Percentiles rank a stretch among this genome's conserved stretches.
These are phyloP conservation scores for Bryconaethiops microstoma DNA, from an alignment of 2,797 vertebrate species.

Conservation along the genomic window DNA sequence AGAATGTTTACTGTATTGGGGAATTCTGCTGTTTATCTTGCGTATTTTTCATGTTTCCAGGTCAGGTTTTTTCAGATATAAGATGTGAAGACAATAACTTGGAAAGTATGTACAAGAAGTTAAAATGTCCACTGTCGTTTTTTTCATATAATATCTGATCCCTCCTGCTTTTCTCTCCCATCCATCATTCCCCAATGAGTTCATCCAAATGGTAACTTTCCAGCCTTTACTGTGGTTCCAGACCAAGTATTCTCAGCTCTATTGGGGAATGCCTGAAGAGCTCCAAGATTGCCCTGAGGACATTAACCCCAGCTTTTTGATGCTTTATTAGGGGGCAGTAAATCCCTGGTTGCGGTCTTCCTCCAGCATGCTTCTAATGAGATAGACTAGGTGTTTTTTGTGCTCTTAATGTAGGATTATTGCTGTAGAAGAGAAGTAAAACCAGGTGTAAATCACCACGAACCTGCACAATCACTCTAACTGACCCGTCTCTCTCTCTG, in stretches of 20 bases:
- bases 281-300: not conserved
- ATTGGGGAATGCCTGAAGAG: not conserved
- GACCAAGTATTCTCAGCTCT: not conserved
- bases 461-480: constrained; percentile 10
- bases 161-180: constrained; percentile 35
- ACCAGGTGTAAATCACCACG: constrained; percentile 34
- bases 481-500: constrained; percentile 53
- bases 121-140: too few species aligned
- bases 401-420: constrained; percentile 24
- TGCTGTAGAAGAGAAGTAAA: constrained; percentile 22
- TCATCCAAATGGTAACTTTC: not conserved
- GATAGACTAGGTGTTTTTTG: constrained; percentile 47
- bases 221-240: not conserved
- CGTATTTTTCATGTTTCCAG: too few species aligned
- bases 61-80: too few species aligned
- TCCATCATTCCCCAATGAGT: constrained; percentile 23
- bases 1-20: too few species aligned
- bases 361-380: constrained; percentile 67
- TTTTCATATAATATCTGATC: constrained; percentile 3
- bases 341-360: constrained; percentile 58
- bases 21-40: too few species aligned
- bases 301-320: constrained; percentile 55
- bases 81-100: too few species aligned
- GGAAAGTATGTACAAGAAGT: too few species aligned
- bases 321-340: constrained; percentile 64